Base-by-base conservation (phyloP, 2,888 invertebrate genomes). In the Oxystoma pomonae region DNA sequence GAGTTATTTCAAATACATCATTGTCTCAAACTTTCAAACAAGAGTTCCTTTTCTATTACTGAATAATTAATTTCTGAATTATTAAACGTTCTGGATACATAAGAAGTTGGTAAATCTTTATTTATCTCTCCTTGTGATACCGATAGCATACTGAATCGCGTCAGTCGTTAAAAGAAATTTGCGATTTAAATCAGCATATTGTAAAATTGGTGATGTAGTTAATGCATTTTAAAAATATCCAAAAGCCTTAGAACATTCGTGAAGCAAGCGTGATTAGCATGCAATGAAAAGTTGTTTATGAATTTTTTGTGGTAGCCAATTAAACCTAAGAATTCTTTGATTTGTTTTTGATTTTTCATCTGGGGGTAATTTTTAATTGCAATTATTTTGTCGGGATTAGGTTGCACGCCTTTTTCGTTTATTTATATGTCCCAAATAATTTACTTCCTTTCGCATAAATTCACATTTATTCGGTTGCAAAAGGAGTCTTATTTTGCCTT, bases 361-460 rank as follows among this genome's bases (percentile, higher is more conserved):
- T 68, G 59, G 12, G 75, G 74, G 61, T 73, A 76, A 1, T 74
- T 66, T 61, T 58, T 19, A 1, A 73, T 70, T 1, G 71, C 69
- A 60, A 65, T 58, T 9, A 73, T 65, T 68, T 75, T 75, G 3
- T 72, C 69, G 0, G 76, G 76, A 63, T 78, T 75, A 1, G 80
- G 78, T 58, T 73, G 74, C 0, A 77, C 71, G 19, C 75, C 77
- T 58, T 77, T 73, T 18, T 62, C 70, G 0, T n/a, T 75, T 72
- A 1, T 79, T 75, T 1, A 67, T 17, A 76, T 71, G 78, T 1
- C 79, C 78, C 20, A 80, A 60, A 60, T 75, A 80, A 0, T 72
- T 72, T 16, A 80, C 75, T 72, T 77, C 75, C 18, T 67, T 65
- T n/a, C 71, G 59, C 2, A 76, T 60, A 49, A 77, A 77, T 69